Base-by-base conservation (phyloP, 2,113 vertebrate genomes). In the Salvelinus namaycush region DNA sequence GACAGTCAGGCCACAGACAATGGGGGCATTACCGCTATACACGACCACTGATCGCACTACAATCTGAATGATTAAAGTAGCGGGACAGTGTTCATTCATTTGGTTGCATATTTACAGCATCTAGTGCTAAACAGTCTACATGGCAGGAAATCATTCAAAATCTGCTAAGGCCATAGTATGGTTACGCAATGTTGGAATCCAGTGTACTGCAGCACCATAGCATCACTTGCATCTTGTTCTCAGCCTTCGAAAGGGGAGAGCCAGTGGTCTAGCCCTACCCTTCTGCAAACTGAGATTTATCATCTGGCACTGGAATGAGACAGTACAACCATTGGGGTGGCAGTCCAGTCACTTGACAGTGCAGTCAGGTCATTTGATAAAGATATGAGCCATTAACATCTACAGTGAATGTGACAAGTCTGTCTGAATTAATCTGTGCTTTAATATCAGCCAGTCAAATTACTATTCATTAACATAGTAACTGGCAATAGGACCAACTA, bases 161-260 rank as follows among this genome's bases (percentile, higher is more conserved):
- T 44, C 9, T 11, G 39, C 9, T 11, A 39, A 9, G 11, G 34
- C 34, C 34, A 34, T 22, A 14, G 48, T 49, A 49, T 3, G 57
- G 57, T 9, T 60, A n/a, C 4, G 59, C n/a, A 62, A 18, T 18
- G 51, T 18, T 54, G 13, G 51, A 54, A 54, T 54, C 8, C 39
- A 11, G 39, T 44, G 39, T 44, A 44, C 39, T 3, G 39, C 39
- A 44, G 39, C 26, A 5, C 18, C 16, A 9, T 16, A 5, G 3
- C 16, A 9, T 16, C 13, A 11, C 5, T 31, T 18, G 67, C 1
- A 44, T 66, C 9, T 64, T 91, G 91, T 93, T 78, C 87, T 92
- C 92, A 85, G 90, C 75, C 82, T 91, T 94, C 89, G 89, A 94
- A 93, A 93, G 92, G 90, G 83, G 87, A 83, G 71, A 81, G 81